Evolutionary conservation across 2,797 vertebrate species (phyloP).

Genomic region (Cossypha dichroa): DNA sequence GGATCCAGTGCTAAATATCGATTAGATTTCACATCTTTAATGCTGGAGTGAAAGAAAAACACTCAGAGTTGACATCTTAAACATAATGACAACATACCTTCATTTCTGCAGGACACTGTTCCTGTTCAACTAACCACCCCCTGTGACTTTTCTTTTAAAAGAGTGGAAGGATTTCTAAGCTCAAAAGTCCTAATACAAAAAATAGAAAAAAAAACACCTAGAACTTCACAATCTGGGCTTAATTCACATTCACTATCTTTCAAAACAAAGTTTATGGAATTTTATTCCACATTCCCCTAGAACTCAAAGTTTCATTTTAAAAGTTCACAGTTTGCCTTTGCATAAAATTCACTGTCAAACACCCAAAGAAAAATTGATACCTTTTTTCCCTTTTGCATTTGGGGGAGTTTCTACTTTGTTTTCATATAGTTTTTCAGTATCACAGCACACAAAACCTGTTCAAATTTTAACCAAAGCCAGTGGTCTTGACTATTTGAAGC

Average conservation of each 20-base stretch:
- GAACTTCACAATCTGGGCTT: background rate
- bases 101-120: background rate
- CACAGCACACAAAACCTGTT: background rate
- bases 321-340: background rate
- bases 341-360: background rate
- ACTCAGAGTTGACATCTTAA: background rate
- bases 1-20: conserved; percentile 84
- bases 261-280: background rate
- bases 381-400: background rate
- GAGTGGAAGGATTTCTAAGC: background rate
- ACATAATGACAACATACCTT: background rate
- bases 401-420: background rate
- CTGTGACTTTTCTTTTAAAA: background rate
- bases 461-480: background rate
- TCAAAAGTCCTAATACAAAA: background rate
- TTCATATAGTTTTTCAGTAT: background rate
- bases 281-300: background rate
- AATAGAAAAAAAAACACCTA: background rate
- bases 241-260: background rate
- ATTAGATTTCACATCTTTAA: conserved; percentile 59
- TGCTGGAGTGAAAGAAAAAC: conserved; percentile 23
- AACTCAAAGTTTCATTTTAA: background rate
- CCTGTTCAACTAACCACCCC: background rate
- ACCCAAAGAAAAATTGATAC: background rate
- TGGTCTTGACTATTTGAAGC: background rate